Conservation (phyloP, 2,113 vertebrate species). For the Anseranas semipalmata region DNA sequence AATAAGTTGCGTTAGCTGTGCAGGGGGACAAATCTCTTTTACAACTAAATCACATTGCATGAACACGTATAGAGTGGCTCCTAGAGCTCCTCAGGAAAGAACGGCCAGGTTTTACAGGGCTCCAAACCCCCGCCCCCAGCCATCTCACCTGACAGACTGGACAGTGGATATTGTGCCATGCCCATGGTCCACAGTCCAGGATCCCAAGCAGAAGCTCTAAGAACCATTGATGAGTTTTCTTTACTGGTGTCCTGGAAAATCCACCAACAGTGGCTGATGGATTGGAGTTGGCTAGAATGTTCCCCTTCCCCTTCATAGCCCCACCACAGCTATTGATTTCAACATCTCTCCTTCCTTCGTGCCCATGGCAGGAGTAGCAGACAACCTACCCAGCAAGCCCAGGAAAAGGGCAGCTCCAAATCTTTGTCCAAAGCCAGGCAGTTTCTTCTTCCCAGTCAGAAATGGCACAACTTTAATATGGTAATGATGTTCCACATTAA, state of each 20-base stretch:
- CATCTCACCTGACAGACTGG: neutral
- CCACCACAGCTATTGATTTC: neutral
- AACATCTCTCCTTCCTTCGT: neutral
- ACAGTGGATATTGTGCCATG: neutral
- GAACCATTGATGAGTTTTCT: neutral
- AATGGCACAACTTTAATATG: conserved; percentile 7
- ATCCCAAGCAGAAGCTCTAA: neutral
- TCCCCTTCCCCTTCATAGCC: neutral
- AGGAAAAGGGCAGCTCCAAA: neutral
- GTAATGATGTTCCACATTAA: conserved; percentile 50
- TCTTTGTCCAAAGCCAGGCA: neutral
- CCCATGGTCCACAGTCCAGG: fast-evolving
- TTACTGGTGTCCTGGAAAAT: neutral
- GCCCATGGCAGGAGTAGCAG: neutral
- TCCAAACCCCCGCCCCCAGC: neutral
- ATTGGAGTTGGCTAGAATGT: neutral
- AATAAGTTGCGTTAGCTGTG: neutral
- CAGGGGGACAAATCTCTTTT: neutral
- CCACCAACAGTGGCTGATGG: neutral
- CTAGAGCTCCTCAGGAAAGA: neutral
- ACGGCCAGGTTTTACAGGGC: neutral
- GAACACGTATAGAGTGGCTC: neutral
- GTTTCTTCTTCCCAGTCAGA: neutral
- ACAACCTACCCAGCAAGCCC: neutral
- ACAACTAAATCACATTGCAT: neutral